Evolutionary conservation across 2,797 vertebrate genomes (phyloP), one percentile per base, ranked within the genome.

Genomic region (Acestrorhynchus altus): DNA sequence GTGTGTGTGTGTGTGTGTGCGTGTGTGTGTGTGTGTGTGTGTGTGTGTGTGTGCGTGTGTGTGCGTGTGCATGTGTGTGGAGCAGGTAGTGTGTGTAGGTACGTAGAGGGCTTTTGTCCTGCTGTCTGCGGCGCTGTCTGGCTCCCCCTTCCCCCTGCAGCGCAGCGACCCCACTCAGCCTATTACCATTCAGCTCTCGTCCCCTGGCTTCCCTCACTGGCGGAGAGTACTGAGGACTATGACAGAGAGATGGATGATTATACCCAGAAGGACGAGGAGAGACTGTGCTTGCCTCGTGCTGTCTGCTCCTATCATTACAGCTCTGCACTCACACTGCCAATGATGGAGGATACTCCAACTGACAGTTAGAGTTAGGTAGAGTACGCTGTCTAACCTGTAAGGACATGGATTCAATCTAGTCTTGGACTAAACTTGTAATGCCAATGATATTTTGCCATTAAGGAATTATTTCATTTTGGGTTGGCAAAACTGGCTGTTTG

Each of bases 181-280:
- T 73, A 78, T 85, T 85, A 83, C 67, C 61, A 85, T 83, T 77
- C 82, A 71, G 75, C 42, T 67, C 68, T 72, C 69, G 78, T 78
- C 66, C 44, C 24, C 69, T 80, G 77, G 54, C 63, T 73, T 74
- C 54, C 56, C 74, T 81, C 64, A 46, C 71, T 77, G 76, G 35
- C 56, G 52, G 52, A 65, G 65, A 61, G 49, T 59, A 49, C 72
- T 39, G 46, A 66, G n/a, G 40, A 51, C 76, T 66, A 47, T 67
- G 76, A 72, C 64, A 75, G 79, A 76, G 73, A 83, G 74, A 77
- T 85, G 56, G 74, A 81, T 77, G 81, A 83, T 81, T 78, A 78
- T 73, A 80, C 57, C 69, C 74, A 59, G 78, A 49, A 80, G 74
- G 81, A 78, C 44, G 71, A 16, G 15, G 24, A 52, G 74, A 54